Base-by-base conservation (phyloP, 2,797 vertebrate genomes). In the Buceros bicornis region DNA sequence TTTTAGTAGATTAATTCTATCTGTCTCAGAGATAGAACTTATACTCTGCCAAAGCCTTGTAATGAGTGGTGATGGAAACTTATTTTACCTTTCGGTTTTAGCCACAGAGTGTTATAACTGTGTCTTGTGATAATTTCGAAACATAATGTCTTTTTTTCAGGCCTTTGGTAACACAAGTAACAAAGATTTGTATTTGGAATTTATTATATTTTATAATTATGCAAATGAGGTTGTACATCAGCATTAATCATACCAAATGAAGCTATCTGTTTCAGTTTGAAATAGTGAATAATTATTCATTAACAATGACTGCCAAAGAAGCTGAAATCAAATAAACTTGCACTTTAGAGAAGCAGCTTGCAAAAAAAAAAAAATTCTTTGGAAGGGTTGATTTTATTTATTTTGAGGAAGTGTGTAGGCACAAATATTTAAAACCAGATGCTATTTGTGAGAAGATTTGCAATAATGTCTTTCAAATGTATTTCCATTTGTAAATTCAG, bases 271-370 rank as follows among this genome's bases (percentile, higher is more conserved):
- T 94, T 95, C 86, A 93, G 74, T 82, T 88, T 95, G 90, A 96
- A 97, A 96, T 93, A 62, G 82, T 83, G 80, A 96, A 97, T 97
- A 97, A 96, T 97, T 96, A 96, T 93, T 97, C 95, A 97, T 97
- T 98, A 97, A 94, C 85, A 92, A 47, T 83, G 72, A 97, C 53
- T 85, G 66, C 53, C n/a, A 33, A 94, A 92, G 94, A 74, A 96
- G 85, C 72, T 93, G 96, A 97, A 97, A 97, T 95, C 77, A 97
- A 98, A 97, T 97, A 96, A 96, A 96, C 93, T 83, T 79, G 79
- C 92, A 88, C 86, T 96, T 96, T 89, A 77, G 87, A 95, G 96
- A 95, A 97, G 91, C 85, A 60, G 33, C 87, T 93, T 64, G 82
- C 77, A 95, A 95, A 70, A 81, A 90, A 70, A 81, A 90, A 69